Evolutionary conservation across 2,888 invertebrate species (phyloP).

Genomic region (Rhingia rostrata): DNA sequence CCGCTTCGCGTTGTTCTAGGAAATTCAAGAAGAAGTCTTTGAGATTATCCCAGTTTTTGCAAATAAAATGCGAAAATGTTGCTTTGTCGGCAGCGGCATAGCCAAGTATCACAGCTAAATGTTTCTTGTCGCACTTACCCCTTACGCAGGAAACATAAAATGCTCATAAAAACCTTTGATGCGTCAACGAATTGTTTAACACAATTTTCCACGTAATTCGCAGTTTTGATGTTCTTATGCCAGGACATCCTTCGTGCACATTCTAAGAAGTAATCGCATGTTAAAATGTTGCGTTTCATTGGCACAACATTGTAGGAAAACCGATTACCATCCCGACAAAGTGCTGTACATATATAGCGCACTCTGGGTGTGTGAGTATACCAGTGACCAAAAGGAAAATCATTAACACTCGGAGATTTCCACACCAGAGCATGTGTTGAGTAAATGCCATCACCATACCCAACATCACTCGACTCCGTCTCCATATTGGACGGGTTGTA

Average conservation of each 20-base stretch:
- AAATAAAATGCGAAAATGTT: slow-evolving; percentile 63
- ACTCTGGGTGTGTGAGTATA: slow-evolving; percentile 8
- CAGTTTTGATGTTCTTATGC: slow-evolving; percentile 18
- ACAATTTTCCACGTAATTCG: slow-evolving; percentile 43
- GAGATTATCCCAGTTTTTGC: slow-evolving; percentile 1
- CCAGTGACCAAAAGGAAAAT: slow-evolving; percentile 68
- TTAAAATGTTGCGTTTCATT: slow-evolving; percentile 55
- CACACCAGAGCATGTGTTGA: slow-evolving; percentile 74
- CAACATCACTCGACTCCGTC: slow-evolving; percentile 29
- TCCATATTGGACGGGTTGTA: slow-evolving; percentile 35
- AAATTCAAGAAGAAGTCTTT: not conserved
- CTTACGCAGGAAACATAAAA: slow-evolving; percentile 67
- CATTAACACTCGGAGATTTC: slow-evolving; percentile 74
- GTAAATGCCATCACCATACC: slow-evolving; percentile 72
- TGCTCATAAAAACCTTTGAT: slow-evolving; percentile 57
- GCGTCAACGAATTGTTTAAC: slow-evolving; percentile 45
- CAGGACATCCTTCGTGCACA: slow-evolving; percentile 15
- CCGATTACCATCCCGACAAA: slow-evolving; percentile 6
- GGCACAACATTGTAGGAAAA: slow-evolving; percentile 52
- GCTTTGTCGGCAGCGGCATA: slow-evolving; percentile 48
- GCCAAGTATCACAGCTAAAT: slow-evolving; percentile 39
- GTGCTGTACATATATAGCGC: slow-evolving; percentile 5
- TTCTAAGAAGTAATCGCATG: slow-evolving; percentile 62
- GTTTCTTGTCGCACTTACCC: slow-evolving; percentile 41
- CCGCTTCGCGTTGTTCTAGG: not conserved